A percentile compares a stretch with the other conserved stretches of the same genome.
These are phyloP conservation scores for Dioctria rufipes DNA, from an alignment of 2,888 invertebrate genomes.

Conservation along the genomic window DNA sequence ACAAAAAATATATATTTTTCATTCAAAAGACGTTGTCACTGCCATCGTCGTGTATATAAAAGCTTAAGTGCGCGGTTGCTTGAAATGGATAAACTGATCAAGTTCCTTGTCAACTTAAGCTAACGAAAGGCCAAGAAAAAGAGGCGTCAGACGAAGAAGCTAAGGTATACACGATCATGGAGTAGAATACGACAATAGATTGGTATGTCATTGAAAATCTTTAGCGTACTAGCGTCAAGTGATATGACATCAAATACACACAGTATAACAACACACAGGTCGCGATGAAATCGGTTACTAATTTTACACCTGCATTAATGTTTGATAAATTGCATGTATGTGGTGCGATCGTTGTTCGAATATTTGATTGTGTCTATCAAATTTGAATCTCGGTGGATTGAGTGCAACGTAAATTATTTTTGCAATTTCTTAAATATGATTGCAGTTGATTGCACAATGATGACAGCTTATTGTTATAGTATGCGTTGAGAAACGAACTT, in stretches of 20 bases:
- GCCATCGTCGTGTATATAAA: slow-evolving; percentile 10
- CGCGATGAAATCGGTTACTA: slow-evolving; percentile 9
- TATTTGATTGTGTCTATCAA: not conserved
- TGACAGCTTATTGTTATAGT: no score
- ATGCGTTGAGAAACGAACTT: no score
- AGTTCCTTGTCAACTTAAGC: slow-evolving; percentile 2
- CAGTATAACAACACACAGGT: not conserved
- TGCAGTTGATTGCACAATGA: not conserved
- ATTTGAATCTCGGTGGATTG: slow-evolving; percentile 2
- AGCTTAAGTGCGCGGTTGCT: slow-evolving; percentile 5
- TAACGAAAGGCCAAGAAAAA: slow-evolving; percentile 2
- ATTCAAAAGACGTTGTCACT: slow-evolving; percentile 54
- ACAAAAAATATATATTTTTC: slow-evolving; percentile 44
- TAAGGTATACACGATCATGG: not conserved
- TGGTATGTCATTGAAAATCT: slow-evolving; percentile 16
- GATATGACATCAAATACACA: slow-evolving; percentile 1
- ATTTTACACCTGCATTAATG: slow-evolving; percentile 25
- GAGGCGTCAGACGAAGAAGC: not conserved
- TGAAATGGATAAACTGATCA: slow-evolving; percentile 8
- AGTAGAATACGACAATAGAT: no score
- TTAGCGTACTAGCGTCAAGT: not conserved
- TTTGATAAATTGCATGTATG: slow-evolving; percentile 3
- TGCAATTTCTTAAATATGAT: not conserved
- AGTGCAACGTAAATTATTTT: not conserved
- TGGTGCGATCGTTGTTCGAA: not conserved